Evolutionary conservation across 2,797 vertebrate genomes (phyloP).

Genomic region (Eulemur coronatus): DNA sequence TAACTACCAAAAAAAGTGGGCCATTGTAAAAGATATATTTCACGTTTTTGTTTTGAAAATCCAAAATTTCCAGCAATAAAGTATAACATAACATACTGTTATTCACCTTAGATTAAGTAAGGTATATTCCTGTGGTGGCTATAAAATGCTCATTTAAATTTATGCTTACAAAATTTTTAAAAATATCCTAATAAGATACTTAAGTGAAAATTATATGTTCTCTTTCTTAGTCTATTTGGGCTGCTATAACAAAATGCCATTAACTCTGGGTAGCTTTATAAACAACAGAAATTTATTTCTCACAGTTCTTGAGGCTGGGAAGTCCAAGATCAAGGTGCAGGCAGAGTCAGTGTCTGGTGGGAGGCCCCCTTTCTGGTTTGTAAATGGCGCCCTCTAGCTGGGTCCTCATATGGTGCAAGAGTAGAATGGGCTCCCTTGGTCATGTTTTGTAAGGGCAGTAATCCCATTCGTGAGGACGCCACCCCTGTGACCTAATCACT

Average conservation of each 20-base stretch:
- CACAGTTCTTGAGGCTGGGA: not conserved
- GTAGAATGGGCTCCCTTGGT: too few relatives aligned
- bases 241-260: not conserved
- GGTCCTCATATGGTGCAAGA: not conserved
- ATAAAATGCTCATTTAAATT: not conserved
- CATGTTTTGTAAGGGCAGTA: not conserved
- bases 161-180: not conserved
- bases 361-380: not conserved
- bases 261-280: not conserved
- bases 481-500: not conserved
- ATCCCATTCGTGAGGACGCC: not conserved
- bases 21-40: not conserved
- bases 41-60: not conserved
- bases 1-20: not conserved
- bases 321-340: not conserved
- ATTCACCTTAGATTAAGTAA: not conserved
- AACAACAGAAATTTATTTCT: not conserved
- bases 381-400: not conserved
- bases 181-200: not conserved
- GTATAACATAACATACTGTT: not conserved
- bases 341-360: not conserved
- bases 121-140: not conserved
- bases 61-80: slow-evolving; percentile 11
- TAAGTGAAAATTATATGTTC: not conserved
- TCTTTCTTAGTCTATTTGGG: not conserved